Evolutionary conservation across 2,888 invertebrate genomes (phyloP).

Genomic region (Cylindroiulus punctatus): DNA sequence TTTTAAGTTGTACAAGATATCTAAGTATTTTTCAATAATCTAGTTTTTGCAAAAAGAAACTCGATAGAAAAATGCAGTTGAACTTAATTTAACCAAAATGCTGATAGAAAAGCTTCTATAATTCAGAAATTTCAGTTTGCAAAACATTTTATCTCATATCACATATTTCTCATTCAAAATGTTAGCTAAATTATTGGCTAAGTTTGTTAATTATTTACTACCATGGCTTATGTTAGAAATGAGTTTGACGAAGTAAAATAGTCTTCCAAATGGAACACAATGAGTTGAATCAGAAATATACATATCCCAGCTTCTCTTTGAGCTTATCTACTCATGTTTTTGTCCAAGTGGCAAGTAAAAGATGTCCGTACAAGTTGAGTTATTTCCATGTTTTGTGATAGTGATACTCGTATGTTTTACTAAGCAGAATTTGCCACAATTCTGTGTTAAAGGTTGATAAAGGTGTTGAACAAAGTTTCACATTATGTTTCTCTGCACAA

Average conservation of each 20-base stretch:
- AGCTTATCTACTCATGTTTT: background rate
- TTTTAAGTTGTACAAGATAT: background rate
- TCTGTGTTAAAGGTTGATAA: background rate
- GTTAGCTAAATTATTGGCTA: background rate
- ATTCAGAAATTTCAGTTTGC: background rate
- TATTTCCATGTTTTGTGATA: background rate
- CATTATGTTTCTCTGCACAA: background rate
- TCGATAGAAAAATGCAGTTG: too few species aligned
- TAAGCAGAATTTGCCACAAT: background rate
- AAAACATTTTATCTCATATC: background rate
- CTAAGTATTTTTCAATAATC: background rate
- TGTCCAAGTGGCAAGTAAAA: background rate
- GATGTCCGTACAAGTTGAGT: background rate
- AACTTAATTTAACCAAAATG: background rate
- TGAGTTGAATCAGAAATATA: background rate
- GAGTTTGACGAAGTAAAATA: background rate
- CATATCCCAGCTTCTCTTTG: conserved; percentile 23
- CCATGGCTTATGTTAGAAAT: background rate
- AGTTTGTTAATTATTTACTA: background rate
- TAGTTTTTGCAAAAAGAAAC: too few species aligned
- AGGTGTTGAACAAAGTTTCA: background rate
- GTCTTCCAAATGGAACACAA: conserved; percentile 33
- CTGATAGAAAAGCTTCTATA: background rate
- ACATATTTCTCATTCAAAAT: background rate
- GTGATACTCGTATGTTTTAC: background rate